phyloP scores from a whole-genome alignment of 2,888 invertebrate genomes.

The Schizaphis graminum region DNA sequence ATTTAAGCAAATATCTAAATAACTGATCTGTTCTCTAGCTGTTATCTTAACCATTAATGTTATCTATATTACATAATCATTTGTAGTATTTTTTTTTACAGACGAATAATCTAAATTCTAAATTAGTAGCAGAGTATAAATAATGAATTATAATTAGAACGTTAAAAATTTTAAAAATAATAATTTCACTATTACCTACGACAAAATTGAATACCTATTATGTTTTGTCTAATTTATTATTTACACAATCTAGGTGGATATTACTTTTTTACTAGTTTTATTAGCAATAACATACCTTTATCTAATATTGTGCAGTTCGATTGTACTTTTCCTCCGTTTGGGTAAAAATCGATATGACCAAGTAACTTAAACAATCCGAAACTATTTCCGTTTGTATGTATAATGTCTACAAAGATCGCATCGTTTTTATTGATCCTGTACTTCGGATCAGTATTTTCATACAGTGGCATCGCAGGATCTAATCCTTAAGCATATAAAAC shows the following conservation, averaged over 20 bases:
- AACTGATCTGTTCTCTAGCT: neutral
- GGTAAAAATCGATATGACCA: conserved; percentile 66
- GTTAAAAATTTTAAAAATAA: no score
- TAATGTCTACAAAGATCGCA: conserved; percentile 66
- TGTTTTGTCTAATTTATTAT: neutral
- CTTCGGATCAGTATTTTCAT: conserved; percentile 8
- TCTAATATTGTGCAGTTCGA: conserved; percentile 51
- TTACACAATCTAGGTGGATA: neutral
- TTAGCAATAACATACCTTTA: neutral
- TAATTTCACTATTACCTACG: no score
- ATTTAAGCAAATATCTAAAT: neutral
- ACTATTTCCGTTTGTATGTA: conserved; percentile 61
- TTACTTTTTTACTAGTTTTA: neutral
- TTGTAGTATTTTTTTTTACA: no score
- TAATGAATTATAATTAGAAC: no score
- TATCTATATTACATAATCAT: neutral
- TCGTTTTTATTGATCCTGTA: conserved; percentile 61
- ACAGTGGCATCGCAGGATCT: conserved; percentile 19
- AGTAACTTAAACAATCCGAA: conserved; percentile 30
- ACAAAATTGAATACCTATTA: no score
- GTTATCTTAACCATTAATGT: neutral
- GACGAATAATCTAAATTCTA: no score
- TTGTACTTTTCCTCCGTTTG: conserved; percentile 64
- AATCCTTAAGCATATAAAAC: neutral
- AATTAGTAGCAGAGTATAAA: no score